These are phyloP conservation scores for Holothuria scabra DNA, from an alignment of 53 echinoderm and acorn worm genomes.

Conservation along the genomic window DNA sequence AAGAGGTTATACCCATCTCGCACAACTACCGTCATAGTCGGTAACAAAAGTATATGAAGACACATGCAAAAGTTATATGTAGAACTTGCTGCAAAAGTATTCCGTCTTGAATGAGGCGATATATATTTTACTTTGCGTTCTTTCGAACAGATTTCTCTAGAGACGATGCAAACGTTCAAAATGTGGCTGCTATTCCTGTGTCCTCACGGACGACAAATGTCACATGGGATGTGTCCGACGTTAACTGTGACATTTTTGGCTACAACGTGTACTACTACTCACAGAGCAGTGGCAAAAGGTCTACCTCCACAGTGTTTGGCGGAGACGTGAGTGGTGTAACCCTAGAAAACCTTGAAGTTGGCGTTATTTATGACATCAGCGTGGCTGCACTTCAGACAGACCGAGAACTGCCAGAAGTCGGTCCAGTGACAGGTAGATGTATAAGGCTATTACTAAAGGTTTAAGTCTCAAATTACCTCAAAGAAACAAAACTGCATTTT, in stretches of 20 bases:
- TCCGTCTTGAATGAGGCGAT: too few relatives aligned
- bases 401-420: slow-evolving; percentile 64
- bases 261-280: slow-evolving; percentile 72
- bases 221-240: slow-evolving; percentile 78
- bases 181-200: slow-evolving; percentile 64
- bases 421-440: slow-evolving; percentile 37
- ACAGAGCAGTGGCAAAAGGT: neutral
- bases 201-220: slow-evolving; percentile 59
- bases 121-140: neutral
- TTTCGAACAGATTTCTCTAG: slow-evolving; percentile 60
- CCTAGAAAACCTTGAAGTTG: slow-evolving; percentile 43
- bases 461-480: too few relatives aligned
- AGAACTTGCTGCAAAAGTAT: too few relatives aligned
- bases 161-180: slow-evolving; percentile 68
- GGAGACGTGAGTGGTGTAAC: slow-evolving; percentile 40
- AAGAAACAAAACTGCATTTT: too few relatives aligned
- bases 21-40: too few relatives aligned
- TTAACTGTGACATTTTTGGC: slow-evolving; percentile 88
- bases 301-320: slow-evolving; percentile 52
- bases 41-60: too few relatives aligned
- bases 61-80: too few relatives aligned
- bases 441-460: too few relatives aligned
- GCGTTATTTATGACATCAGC: slow-evolving; percentile 59
- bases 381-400: slow-evolving; percentile 62
- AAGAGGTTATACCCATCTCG: too few relatives aligned